These are phyloP conservation scores for Heliothis peltigera DNA, from an alignment of 2,888 invertebrate genomes.

Conservation along the genomic window DNA sequence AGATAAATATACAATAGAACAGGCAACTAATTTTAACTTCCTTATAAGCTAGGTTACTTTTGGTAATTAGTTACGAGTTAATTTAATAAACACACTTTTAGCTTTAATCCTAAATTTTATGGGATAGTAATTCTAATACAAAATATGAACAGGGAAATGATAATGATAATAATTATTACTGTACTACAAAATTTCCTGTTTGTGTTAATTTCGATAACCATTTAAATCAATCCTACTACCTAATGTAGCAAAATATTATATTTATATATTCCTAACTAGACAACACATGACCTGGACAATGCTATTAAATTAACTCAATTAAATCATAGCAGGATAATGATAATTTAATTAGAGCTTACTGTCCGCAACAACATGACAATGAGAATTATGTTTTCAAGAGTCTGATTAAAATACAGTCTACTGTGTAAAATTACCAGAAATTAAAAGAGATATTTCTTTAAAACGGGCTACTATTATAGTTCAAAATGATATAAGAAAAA, in stretches of 20 bases:
- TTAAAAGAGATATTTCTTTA: too few relatives aligned
- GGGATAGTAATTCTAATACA: too few relatives aligned
- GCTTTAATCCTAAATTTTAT: too few relatives aligned
- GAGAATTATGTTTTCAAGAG: not conserved
- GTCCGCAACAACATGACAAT: not conserved
- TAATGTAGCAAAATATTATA: not conserved
- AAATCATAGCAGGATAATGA: constrained; percentile 23
- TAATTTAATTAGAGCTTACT: constrained; percentile 26
- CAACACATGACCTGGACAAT: not conserved
- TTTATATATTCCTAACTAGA: not conserved
- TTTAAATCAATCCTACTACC: not conserved
- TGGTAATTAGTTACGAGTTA: too few relatives aligned
- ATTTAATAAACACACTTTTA: too few relatives aligned
- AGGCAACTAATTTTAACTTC: too few relatives aligned
- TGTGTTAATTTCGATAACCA: not conserved
- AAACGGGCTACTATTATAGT: too few relatives aligned
- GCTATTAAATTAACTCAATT: constrained; percentile 34
- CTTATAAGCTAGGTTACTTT: too few relatives aligned
- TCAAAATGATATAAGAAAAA: too few relatives aligned
- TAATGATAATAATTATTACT: not conserved
- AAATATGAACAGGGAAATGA: not conserved
- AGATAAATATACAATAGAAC: too few relatives aligned
- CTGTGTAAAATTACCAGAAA: too few relatives aligned
- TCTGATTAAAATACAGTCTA: not conserved
- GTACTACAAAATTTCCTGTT: not conserved